Base-by-base conservation (phyloP, 1,140 invertebrate species). In the Drosophila miranda region DNA sequence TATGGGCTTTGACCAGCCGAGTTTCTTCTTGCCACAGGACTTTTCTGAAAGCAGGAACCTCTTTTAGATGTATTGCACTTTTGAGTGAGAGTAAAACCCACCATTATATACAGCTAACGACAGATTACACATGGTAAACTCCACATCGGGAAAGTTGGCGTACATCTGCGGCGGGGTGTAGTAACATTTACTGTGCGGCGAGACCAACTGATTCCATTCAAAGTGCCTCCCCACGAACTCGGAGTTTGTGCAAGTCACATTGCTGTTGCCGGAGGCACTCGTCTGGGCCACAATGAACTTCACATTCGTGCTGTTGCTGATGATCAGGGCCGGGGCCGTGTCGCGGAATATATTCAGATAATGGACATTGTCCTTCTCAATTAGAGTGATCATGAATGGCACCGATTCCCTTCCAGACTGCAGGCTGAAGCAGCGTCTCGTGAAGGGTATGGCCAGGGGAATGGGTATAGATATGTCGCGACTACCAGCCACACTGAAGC, bases 1-100 rank as follows among this genome's bases (percentile, higher is more conserved):
- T 30, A 93, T 87, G 0, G 91, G 89, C 43, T 86, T 84, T 2
- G 92, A 93, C 93, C 93, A 93, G 43, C 84, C 70, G 30, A 92
- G 89, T 26, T 80, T 75, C 11, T 68, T 56, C n/a, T 75, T 87
- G 13, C 21, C 52, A 19, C 61, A 62, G 0, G 16, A 43, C 30
- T 67, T 9, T 6, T 52, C 63, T 74, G n/a, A 11, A 75, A 60
- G 14, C 16, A 7, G 7, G 7, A 0, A 13, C 44, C 34, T 13
- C 34, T 3, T 13, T n/a, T 28, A 6, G n/a, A 14, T n/a, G 2
- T 19, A n/a, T 28, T 54, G 11, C 34, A 8, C 19, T 43, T 7
- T 58, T 19, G 19, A 19, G 1, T 19, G 19, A 19, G 19, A 19
- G 0, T n/a, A 8, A 11, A 19, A 43, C 55, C 26, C 41, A 82